Base-by-base conservation (phyloP, 2,113 vertebrate genomes). In the Lipophrys pholis region DNA sequence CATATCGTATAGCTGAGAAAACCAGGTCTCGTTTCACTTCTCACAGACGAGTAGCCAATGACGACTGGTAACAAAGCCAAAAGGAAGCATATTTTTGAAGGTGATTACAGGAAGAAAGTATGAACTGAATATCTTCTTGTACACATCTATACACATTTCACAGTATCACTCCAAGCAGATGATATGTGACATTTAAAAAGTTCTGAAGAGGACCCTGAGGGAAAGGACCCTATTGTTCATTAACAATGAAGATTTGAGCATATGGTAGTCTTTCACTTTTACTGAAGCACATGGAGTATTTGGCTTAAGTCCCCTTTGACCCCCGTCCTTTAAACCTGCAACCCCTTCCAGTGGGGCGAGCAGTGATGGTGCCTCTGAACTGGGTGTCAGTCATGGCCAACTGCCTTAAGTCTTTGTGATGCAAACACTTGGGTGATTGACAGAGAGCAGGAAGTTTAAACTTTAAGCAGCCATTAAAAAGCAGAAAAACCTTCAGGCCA, bases 361-460 rank as follows among this genome's bases (percentile, higher is more conserved):
- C 80, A 73, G 69, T 76, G 57, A 49, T n/a, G 56, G 75, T 16
- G 10, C 65, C 63, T 72, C 52, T 75, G 71, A 53, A 56, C 69
- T 49, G 59, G 57, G 58, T 86, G 78, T 89, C 84, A 84, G 87
- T 90, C 89, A 89, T 88, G 80, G 78, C 83, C 81, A 88, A 84
- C 73, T 87, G 81, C 83, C 38, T 66, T 81, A 81, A 91, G 82
- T 84, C 91, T 90, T 90, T 90, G 85, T 89, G 76, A 90, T 91
- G 81, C 71, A 90, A 85, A 90, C 87, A 89, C 51, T 70, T 43
- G 40, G 9, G 54, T 79, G 75, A 83, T 39, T 82, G 68, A 79
- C 78, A 84, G 60, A 74, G 30, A 68, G 73, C 71, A 83, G 65
- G 64, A 80, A 78, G 84, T 72, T 78, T 72, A 6, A 61, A 55